Evolutionary conservation across 2,113 vertebrate genomes (phyloP), one percentile per base, ranked within the genome.

Genomic region (Corydoras sp.): DNA sequence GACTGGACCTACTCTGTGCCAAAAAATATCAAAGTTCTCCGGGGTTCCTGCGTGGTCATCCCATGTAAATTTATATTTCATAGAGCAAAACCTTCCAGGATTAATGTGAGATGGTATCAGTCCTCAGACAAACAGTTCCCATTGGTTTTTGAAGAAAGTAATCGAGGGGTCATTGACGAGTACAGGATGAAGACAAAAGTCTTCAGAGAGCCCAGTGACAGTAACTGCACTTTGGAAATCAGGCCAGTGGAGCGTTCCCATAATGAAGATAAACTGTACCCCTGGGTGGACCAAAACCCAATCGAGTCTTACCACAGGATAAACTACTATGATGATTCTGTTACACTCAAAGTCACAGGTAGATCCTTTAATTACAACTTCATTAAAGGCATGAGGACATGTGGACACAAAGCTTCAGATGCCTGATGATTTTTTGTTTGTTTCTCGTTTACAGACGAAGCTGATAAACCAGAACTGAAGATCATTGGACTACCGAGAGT

Each of bases 51-150:
- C 49, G n/a, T 73, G 3, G 58, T 73, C 64, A 73, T 73, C 61
- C 72, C 72, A 9, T 73, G 72, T n/a, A 73, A 15, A 43, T 87
- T 86, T 65, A 71, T 65, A 10, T 85, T 84, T 67, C 74, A 5
- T 30, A 32, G 1, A 4, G 13, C 65, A 11, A 63, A 58, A 13
- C 82, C 78, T 10, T 48, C 3, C 31, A 67, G 29, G 4, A 30
- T 62, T 51, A 15, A 4, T n/a, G 64, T 73, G 7, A 73, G 55
- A 68, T 67, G 72, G 72, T 73, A 68, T 5, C 55, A 54, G n/a
- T 54, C 43, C 58, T 67, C 64, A 3, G n/a, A 6, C 18, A 15
- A 14, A 61, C 0, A 14, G 9, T 55, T 43, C 13, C 58, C 64
- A n/a, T 73, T 73, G 55, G 64, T 73, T 30, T 73, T 53, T 62